Percentiles rank a stretch among this genome's conserved stretches.
Conservation (phyloP, 2,888 invertebrate species). For the Eupithecia exiguata region DNA sequence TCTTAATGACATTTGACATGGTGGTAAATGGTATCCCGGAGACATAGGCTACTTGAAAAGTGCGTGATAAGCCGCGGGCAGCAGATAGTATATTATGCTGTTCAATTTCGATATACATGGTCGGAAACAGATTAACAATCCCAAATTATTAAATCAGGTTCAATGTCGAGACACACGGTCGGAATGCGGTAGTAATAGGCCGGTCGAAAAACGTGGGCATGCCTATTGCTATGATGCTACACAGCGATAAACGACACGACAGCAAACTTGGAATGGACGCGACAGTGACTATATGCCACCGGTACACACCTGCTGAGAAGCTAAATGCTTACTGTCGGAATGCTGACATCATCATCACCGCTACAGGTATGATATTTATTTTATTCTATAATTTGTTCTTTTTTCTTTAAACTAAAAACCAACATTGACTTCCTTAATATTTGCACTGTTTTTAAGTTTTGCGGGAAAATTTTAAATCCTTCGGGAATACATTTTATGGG, state of each 20-base stretch:
- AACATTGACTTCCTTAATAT: no score
- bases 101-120: not conserved
- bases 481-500: no score
- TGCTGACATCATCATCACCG: constrained; percentile 91
- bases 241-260: constrained; percentile 88
- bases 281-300: constrained; percentile 95
- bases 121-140: not conserved
- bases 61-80: no score
- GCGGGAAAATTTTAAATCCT: no score
- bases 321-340: constrained; percentile 87
- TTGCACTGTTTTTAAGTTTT: no score
- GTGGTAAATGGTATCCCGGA: no score
- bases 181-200: constrained; percentile 94
- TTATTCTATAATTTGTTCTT: not conserved
- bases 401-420: no score
- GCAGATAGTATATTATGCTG: no score
- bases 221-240: constrained; percentile 93
- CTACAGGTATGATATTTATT: constrained; percentile 83
- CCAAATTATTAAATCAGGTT: constrained; percentile 55
- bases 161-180: constrained; percentile 90
- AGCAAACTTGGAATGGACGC: constrained; percentile 90
- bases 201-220: constrained; percentile 96
- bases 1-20: no score
- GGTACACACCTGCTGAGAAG: constrained; percentile 92
- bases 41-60: no score